Evolutionary conservation across 2,797 vertebrate genomes (phyloP), one percentile per base, ranked within the genome.

Genomic region (Sebastes steindachneri): DNA sequence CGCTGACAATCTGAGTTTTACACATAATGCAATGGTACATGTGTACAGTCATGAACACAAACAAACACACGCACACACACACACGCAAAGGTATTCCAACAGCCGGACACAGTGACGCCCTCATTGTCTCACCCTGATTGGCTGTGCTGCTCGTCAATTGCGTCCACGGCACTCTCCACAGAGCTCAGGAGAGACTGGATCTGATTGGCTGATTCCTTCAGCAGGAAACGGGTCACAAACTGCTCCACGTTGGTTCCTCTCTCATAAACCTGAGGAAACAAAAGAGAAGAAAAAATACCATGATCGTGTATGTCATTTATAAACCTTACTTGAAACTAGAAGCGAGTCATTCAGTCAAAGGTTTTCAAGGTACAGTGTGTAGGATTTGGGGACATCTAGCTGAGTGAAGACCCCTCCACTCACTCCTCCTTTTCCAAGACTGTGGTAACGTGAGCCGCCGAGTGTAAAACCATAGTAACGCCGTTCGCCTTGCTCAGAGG

Each of bases 161-260:
- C 98, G 12, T 99, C 98, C 88, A 99, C 97, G 0, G 98, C 98
- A 1, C 98, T 99, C 92, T 99, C 98, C 93, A 99, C 98, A 0
- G 98, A 99, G 94, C 94, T 99, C 76, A 99, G 96, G 80, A 99
- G 96, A 0, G 98, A 99, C 94, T 99, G 98, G 79, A 99, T 98
- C 95, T 99, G 98, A 96, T 95, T 99, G 51, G 98, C 97, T 0
- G 98, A 98, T 92, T 99, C 98, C 95, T 99, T 99, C 94, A 99
- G 95, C 79, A 99, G 95, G 93, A 99, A 99, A 59, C 98, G 97
- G 3, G 98, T 98, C 91, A 99, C 98, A 68, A 99, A 99, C 94
- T 98, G 98, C 90, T 99, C 98, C 95, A 99, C 96, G 0, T 97
- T 97, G 92, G 95, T 98, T 77, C 98, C 97, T 0, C 96, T 96